A percentile compares a stretch with the other conserved stretches of the same genome.
These are phyloP conservation scores for Willisornis vidua DNA, from an alignment of 2,113 vertebrate species.

Conservation along the genomic window DNA sequence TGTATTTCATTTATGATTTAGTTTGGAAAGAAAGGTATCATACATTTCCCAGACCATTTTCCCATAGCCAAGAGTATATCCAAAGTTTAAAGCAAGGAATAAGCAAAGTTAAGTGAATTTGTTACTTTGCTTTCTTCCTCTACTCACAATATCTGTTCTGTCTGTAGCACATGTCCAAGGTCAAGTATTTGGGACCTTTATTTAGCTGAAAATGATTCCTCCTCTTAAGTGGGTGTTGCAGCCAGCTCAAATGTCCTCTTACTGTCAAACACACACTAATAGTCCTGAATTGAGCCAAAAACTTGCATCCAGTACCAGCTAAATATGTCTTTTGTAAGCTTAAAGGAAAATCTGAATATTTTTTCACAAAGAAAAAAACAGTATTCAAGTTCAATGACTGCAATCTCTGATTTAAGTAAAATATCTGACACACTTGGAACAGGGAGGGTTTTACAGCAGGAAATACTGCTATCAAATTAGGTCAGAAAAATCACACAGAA, in stretches of 20 bases:
- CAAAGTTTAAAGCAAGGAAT: neutral
- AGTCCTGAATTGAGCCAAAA: neutral
- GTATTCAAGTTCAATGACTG: neutral
- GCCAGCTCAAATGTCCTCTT: neutral
- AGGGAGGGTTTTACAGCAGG: neutral
- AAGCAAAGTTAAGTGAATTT: neutral
- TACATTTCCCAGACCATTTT: neutral
- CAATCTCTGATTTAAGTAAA: neutral
- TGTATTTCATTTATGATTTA: neutral
- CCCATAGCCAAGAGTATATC: neutral
- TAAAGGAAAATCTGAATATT: neutral
- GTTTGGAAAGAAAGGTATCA: neutral
- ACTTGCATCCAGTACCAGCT: accelerated
- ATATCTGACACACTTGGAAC: neutral
- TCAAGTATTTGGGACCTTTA: neutral
- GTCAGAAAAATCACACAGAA: neutral
- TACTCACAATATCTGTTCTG: neutral
- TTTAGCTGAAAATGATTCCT: neutral
- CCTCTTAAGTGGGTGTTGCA: neutral
- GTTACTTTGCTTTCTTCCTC: neutral
- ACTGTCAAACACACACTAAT: neutral
- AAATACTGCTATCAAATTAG: neutral
- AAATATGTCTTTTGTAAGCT: neutral
- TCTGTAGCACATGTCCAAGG: neutral
- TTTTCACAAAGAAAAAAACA: neutral